These are phyloP conservation scores for Conopomorpha cramerella DNA, from an alignment of 1,140 invertebrate species.

Conservation along the genomic window DNA sequence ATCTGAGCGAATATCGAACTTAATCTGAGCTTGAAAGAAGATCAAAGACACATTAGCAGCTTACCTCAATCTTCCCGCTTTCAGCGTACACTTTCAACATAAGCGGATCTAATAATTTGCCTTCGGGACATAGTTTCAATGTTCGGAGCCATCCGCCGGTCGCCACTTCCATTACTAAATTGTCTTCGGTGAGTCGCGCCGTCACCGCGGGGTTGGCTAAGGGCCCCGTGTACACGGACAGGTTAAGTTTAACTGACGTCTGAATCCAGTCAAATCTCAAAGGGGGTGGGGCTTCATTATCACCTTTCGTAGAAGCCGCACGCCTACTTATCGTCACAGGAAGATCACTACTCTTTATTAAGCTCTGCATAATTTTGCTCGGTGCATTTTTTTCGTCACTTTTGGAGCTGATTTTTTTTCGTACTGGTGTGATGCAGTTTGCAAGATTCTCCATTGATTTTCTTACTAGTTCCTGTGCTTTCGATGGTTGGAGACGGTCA, in stretches of 20 bases:
- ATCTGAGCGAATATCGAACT: too few relatives aligned
- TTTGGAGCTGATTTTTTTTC: constrained; percentile 46
- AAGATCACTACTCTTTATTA: constrained; percentile 44
- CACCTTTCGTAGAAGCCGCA: constrained; percentile 26
- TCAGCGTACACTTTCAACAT: constrained; percentile 38
- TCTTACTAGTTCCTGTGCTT: constrained; percentile 51
- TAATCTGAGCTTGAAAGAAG: too few relatives aligned
- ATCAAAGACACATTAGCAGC: too few relatives aligned
- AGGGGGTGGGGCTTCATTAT: constrained; percentile 32
- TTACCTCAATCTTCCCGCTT: constrained; percentile 48
- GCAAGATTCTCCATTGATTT: constrained; percentile 60
- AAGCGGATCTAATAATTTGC: constrained; percentile 28
- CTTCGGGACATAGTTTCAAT: constrained; percentile 36
- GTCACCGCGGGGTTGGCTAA: constrained; percentile 61
- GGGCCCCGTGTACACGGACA: constrained; percentile 67
- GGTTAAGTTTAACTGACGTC: constrained; percentile 63
- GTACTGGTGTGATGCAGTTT: constrained; percentile 48
- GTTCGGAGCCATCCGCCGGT: constrained; percentile 41
- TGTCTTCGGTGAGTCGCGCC: constrained; percentile 29
- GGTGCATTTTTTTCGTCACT: constrained; percentile 45
- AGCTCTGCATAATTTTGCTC: constrained; percentile 51
- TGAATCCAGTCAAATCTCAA: constrained; percentile 73
- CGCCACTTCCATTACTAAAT: constrained; percentile 41
- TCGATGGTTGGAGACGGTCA: constrained; percentile 44
- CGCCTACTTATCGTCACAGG: constrained; percentile 45